Conservation (phyloP, 2,888 invertebrate genomes). For the Rhingia campestris region DNA sequence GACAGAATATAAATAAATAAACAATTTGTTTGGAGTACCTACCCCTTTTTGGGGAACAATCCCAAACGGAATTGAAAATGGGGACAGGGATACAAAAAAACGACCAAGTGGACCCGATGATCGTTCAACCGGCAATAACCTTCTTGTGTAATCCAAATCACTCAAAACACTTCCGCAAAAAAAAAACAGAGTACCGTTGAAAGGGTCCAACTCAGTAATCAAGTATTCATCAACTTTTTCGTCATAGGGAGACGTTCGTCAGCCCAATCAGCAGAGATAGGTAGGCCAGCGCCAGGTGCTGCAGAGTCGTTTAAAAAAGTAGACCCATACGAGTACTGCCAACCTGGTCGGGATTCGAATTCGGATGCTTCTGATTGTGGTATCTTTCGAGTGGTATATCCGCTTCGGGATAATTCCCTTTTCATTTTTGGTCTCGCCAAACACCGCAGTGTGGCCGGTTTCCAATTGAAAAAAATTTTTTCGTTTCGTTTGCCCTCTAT, state of each 20-base stretch:
- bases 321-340: conserved; percentile 9
- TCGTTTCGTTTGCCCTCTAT: not conserved
- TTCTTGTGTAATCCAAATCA: conserved; percentile 69
- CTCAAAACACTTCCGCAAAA: conserved; percentile 65
- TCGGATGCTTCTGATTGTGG: conserved; percentile 16
- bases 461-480: conserved; percentile 62
- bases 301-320: conserved; percentile 51
- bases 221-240: conserved; percentile 71
- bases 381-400: conserved; percentile 70
- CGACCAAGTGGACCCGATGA: conserved; percentile 55
- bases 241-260: conserved; percentile 27
- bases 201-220: conserved; percentile 57
- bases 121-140: conserved; percentile 63
- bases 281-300: conserved; percentile 31
- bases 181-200: conserved; percentile 6
- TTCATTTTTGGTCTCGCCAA: conserved; percentile 69
- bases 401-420: conserved; percentile 70
- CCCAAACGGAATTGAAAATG: conserved; percentile 31
- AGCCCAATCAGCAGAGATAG: conserved; percentile 48
- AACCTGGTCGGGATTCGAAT: conserved; percentile 22
- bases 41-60: conserved; percentile 35
- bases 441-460: conserved; percentile 69
- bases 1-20: conserved; percentile 63
- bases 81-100: conserved; percentile 25
- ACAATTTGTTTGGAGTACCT: conserved; percentile 49